Conservation (phyloP, 2,797 vertebrate species). For the Salmo trutta region DNA sequence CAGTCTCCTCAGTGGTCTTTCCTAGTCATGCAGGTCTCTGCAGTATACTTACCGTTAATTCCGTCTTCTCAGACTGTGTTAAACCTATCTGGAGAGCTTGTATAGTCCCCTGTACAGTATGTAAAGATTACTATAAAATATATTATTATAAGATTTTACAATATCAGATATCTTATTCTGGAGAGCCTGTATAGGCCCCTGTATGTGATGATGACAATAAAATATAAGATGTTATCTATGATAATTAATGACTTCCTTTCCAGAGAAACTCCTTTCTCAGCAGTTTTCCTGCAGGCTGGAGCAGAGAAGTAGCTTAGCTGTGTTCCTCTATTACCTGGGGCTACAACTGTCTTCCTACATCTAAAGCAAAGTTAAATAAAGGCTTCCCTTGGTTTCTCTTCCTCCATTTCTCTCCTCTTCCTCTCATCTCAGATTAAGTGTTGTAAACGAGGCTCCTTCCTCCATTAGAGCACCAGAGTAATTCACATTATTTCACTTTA, state of each 20-base stretch:
- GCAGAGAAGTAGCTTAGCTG: conserved; percentile 65
- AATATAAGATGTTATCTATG: conserved; percentile 38
- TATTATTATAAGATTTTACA: too few relatives aligned
- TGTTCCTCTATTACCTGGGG: conserved; percentile 63
- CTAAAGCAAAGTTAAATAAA: conserved; percentile 42
- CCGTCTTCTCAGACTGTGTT: too few relatives aligned
- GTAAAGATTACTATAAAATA: too few relatives aligned
- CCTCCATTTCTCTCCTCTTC: conserved; percentile 15
- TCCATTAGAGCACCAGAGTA: conserved; percentile 43
- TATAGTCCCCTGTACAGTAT: too few relatives aligned
- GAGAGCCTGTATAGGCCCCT: neutral
- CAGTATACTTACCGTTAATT: neutral
- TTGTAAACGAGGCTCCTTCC: conserved; percentile 48
- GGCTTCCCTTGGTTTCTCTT: conserved; percentile 20
- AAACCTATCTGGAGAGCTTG: too few relatives aligned
- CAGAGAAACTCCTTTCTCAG: conserved; percentile 65
- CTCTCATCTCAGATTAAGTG: conserved; percentile 44
- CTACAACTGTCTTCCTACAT: conserved; percentile 62
- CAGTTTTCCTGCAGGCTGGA: conserved; percentile 68
- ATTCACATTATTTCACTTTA: conserved; percentile 41
- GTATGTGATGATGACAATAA: neutral
- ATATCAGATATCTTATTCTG: too few relatives aligned
- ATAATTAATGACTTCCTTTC: conserved; percentile 72
- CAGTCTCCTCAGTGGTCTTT: neutral
- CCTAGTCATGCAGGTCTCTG: neutral